These are phyloP conservation scores for Pavo muticus DNA, from an alignment of 2,113 vertebrate species.

Conservation along the genomic window DNA sequence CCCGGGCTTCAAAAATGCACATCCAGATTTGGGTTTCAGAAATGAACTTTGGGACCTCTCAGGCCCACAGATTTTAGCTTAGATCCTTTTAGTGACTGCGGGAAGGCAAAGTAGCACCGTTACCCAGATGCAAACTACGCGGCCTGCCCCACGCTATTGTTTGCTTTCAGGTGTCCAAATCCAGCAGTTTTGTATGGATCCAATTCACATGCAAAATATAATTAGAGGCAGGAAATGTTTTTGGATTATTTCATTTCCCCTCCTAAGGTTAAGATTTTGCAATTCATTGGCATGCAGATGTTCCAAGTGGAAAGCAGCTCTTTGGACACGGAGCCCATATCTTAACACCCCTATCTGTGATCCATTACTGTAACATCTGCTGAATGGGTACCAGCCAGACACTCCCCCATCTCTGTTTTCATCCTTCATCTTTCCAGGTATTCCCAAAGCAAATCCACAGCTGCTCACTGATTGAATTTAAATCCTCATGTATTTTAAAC, in stretches of 20 bases:
- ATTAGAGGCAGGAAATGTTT: background rate
- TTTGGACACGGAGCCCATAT: background rate
- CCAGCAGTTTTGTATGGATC: background rate
- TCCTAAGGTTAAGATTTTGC: background rate
- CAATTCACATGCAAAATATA: background rate
- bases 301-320: background rate
- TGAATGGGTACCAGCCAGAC: background rate
- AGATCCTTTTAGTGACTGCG: background rate
- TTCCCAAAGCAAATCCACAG: background rate
- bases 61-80: background rate
- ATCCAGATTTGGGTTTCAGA: background rate
- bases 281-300: background rate
- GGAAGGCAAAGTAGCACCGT: background rate
- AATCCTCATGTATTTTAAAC: background rate
- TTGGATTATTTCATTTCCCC: background rate
- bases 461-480: background rate
- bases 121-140: background rate
- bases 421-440: background rate
- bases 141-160: background rate
- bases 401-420: background rate
- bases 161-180: background rate
- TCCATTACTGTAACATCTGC: background rate
- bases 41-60: background rate
- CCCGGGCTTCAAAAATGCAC: background rate
- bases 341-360: background rate